Base-by-base conservation (phyloP, 1,140 invertebrate genomes). In the Plectus sambesii region DNA sequence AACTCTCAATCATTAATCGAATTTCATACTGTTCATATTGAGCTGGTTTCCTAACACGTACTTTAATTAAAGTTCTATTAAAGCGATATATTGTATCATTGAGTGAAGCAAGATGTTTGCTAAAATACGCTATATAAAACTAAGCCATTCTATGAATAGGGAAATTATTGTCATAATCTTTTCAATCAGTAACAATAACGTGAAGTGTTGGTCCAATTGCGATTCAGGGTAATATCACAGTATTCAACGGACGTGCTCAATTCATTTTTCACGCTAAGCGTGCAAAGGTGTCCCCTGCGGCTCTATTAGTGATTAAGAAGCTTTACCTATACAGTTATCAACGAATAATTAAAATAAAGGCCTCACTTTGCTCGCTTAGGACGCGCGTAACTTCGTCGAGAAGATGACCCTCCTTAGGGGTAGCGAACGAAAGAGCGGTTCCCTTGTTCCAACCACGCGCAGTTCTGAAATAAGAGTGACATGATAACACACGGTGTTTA, bases 371-470 rank as follows among this genome's bases (percentile, higher is more conserved):
- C 49, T 58, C 40, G 48, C 61, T 58, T 2, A 93, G 73, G 60
- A 81, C 76, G 40, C 78, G 69, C 66, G 88, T 84, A 2, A 96
- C 83, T 49, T 79, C 73, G 46, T 83, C 75, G 66, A 92, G 76
- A 2, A 83, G 63, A 20, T 76, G 62, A 53, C 79, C 78, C 73
- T 98, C 93, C 60, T 79, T 78, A 5, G 85, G 77, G 40, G 81
- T 81, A 0, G 96, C 81, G 71, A 98, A 89, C 3, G 90, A 97
- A 30, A 98, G 70, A 0, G 89, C 90, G 29, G 85, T 88, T 6
- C 93, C 93, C 67, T 84, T 79, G 71, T 90, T 89, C 53, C 82
- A 85, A 12, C 87, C 92, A 54, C 92, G 76, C 0, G 92, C 92
- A 3, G 92, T 96, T 51, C 77, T 74, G 48, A 12, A 49, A 59